A percentile compares a stretch with the other conserved stretches of the same genome.
Conservation (phyloP, 1,140 invertebrate species). For the Elymnias hypermnestra region DNA sequence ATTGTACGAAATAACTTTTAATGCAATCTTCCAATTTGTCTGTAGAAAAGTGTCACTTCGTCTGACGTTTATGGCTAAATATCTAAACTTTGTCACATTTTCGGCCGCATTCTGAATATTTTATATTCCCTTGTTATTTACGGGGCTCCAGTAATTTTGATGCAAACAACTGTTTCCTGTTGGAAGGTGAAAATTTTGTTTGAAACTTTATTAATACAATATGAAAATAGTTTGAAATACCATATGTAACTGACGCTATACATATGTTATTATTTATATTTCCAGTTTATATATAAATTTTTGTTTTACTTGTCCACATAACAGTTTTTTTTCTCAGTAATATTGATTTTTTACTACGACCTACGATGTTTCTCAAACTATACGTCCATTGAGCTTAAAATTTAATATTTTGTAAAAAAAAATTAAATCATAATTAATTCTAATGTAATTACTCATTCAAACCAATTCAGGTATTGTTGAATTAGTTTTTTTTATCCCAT, state of each 20-base stretch:
- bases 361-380: background rate
- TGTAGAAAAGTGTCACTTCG: constrained; percentile 1
- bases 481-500: too few relatives aligned
- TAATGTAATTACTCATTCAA: too few relatives aligned
- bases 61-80: constrained; percentile 12
- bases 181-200: constrained; percentile 1
- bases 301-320: too few relatives aligned
- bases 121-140: constrained; percentile 14
- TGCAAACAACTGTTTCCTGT: constrained; percentile 19
- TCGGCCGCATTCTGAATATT: constrained; percentile 18
- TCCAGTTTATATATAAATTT: too few relatives aligned
- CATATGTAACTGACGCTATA: constrained; percentile 1
- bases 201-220: constrained; percentile 16
- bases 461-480: too few relatives aligned
- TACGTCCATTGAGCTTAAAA: too few relatives aligned
- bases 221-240: constrained; percentile 21
- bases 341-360: background rate
- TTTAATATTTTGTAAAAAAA: too few relatives aligned
- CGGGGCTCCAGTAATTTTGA: constrained; percentile 11
- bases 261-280: background rate
- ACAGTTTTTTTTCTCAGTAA: too few relatives aligned
- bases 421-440: too few relatives aligned
- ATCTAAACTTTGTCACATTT: constrained; percentile 19
- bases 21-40: constrained; percentile 1
- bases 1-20: background rate